Evolutionary conservation across 2,113 vertebrate species (phyloP), one percentile per base, ranked within the genome.

Genomic region (Lipotes vexillifer): DNA sequence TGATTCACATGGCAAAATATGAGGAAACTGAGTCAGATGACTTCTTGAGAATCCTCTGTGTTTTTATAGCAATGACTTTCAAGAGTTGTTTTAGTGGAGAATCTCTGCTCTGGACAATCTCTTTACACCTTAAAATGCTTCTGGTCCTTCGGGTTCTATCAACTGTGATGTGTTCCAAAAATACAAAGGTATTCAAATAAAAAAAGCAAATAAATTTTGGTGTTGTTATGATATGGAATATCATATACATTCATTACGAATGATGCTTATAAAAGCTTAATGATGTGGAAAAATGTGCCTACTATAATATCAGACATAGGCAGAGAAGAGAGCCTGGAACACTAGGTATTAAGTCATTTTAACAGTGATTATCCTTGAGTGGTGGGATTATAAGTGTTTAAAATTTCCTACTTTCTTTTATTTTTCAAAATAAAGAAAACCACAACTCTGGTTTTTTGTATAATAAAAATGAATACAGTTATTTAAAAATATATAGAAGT

Each of bases 401-500:
- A 25, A 72, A 25, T 17, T 91, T 93, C 31, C 29, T 68, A 61
- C 11, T 90, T 68, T 49, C 61, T 89, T 96, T 68, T 80, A 69
- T 69, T 92, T 93, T 94, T 94, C 13, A 90, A 93, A 96, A n/a
- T 65, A 75, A 95, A 65, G 33, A 55, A 75, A 33, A n/a, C 2
- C 20, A 46, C 38, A 52, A 63, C 25, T 57, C 52, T 5, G 41
- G 9, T 20, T 74, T 92, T 83, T 94, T 65, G 33, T 94, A 33
- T 83, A 93, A 91, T 95, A 83, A 96, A 95, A 95, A 86, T 89
- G 33, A 94, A 41, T 55, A 72, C 77, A 52, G 12, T 68, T 83
- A 94, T 83, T 78, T 87, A 31, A 33, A 75, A 94, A 74, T 59
- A 84, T 78, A 80, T 78, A 95, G 29, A 93, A 86, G 52, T 88